Evolutionary conservation across 2,888 invertebrate genomes (phyloP), one percentile per base, ranked within the genome.

Genomic region (Drosophila picticornis): DNA sequence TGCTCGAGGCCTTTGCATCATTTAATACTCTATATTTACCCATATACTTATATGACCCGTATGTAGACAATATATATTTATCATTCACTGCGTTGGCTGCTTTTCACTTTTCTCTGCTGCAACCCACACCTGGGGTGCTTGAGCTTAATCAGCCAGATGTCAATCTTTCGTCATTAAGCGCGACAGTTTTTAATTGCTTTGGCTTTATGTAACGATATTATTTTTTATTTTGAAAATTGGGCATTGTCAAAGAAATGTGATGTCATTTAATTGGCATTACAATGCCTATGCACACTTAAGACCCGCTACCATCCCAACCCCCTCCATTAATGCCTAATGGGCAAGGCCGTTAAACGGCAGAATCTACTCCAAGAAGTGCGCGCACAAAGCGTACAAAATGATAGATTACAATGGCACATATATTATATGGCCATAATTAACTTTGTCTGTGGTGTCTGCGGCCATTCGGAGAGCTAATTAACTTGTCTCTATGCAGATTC

Each of bases 361-460:
- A 84, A 85, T 85, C 71, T 60, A 32, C 51, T 2, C n/a, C 56
- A 81, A 87, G 86, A 85, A 88, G 80, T 81, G 72, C 83, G 72
- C 67, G 57, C 81, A 83, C 70, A 81, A 85, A 88, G 88, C 88
- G 76, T 81, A 88, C 77, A 69, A 83, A 83, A 75, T 83, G 81
- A 88, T 88, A 88, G 80, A 85, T 88, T 83, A 84, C 85, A 81
- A 77, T 76, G 77, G 68, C 73, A 85, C 4, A 19, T 29, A 62
- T 70, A 71, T 70, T 70, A 66, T 69, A 67, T 50, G 70, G 60
- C 73, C 68, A 84, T 83, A 85, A 88, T 85, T 83, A 88, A 75
- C 80, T 76, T 72, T 34, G 76, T 52, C 69, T 62, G 51, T 34
- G 67, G 75, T 69, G 56, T 51, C 59, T 61, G 46, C 46, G 46